phyloP scores from a whole-genome alignment of 2,113 vertebrate genomes.

The Elanus axillaris region DNA sequence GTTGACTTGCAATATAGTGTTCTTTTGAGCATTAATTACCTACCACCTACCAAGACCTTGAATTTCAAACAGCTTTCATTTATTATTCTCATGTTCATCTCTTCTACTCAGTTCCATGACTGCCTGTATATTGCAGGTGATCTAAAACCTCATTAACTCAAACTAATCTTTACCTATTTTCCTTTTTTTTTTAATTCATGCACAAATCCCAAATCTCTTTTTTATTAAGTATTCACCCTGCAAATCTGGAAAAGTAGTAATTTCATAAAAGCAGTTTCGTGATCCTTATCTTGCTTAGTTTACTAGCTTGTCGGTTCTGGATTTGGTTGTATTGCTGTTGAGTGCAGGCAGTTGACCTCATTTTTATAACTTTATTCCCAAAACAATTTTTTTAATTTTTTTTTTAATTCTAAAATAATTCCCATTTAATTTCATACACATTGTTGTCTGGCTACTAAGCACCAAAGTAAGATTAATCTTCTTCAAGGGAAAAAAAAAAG shows the following conservation, averaged over 20 bases:
- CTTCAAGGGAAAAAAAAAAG: neutral
- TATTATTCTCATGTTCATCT: neutral
- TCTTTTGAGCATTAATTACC: neutral
- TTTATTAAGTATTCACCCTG: neutral
- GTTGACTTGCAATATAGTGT: neutral
- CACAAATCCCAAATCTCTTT: neutral
- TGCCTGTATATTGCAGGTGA: neutral
- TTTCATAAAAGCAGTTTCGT: neutral
- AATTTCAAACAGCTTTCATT: neutral
- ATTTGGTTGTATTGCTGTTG: neutral
- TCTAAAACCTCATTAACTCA: neutral
- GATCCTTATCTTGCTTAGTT: neutral
- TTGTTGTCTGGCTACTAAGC: slow-evolving; percentile 27
- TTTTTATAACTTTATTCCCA: neutral
- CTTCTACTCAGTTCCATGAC: neutral
- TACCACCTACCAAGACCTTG: neutral
- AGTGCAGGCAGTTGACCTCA: neutral
- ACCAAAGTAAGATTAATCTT: slow-evolving; percentile 36
- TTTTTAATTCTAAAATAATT: slow-evolving; percentile 19
- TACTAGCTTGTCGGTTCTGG: neutral
- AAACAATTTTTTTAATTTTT: neutral
- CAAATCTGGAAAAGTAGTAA: neutral
- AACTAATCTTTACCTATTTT: neutral
- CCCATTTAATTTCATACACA: slow-evolving; percentile 12
- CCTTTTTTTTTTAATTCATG: neutral